Percentiles rank a stretch among this genome's conserved stretches.
Evolutionary conservation across 35 echinoderm and acorn worm genomes (phyloP).

Genomic region (Heliocidaris erythrogramma): DNA sequence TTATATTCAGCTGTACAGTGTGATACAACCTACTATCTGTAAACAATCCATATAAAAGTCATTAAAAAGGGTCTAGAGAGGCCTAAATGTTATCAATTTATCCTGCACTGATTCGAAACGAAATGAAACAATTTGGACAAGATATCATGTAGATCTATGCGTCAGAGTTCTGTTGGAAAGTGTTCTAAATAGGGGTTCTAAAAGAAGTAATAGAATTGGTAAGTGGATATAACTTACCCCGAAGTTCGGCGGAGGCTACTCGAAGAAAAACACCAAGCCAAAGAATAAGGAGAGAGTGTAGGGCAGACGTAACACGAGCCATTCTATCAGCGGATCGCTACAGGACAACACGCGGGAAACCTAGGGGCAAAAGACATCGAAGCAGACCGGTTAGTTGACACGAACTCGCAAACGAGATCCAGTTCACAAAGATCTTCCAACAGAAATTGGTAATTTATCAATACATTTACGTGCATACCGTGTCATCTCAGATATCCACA

Average conservation of each 20-base stretch:
- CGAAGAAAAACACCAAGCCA: conserved; percentile 26
- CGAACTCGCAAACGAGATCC: neutral
- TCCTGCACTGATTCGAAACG: too few species aligned
- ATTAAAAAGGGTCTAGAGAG: too few species aligned
- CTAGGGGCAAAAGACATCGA: conserved; percentile 16
- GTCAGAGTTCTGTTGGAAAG: neutral
- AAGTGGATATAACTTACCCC: conserved; percentile 49
- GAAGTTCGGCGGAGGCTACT: neutral
- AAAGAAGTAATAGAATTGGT: conserved; percentile 27
- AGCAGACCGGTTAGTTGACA: conserved; percentile 19
- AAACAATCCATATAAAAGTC: too few species aligned
- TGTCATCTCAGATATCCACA: neutral
- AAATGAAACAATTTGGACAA: too few species aligned
- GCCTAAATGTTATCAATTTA: too few species aligned
- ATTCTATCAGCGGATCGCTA: conserved; percentile 32
- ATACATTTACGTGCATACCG: neutral
- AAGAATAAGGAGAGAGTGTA: neutral
- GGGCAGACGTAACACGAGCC: conserved; percentile 32
- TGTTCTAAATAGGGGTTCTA: neutral
- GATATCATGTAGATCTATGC: neutral
- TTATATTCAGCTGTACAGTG: too few species aligned
- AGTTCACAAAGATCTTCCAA: neutral
- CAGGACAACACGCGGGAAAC: conserved; percentile 40
- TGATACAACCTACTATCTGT: too few species aligned
- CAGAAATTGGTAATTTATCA: neutral